Evolutionary conservation across 2,113 vertebrate genomes (phyloP).

Genomic region (Aphelocoma coerulescens): DNA sequence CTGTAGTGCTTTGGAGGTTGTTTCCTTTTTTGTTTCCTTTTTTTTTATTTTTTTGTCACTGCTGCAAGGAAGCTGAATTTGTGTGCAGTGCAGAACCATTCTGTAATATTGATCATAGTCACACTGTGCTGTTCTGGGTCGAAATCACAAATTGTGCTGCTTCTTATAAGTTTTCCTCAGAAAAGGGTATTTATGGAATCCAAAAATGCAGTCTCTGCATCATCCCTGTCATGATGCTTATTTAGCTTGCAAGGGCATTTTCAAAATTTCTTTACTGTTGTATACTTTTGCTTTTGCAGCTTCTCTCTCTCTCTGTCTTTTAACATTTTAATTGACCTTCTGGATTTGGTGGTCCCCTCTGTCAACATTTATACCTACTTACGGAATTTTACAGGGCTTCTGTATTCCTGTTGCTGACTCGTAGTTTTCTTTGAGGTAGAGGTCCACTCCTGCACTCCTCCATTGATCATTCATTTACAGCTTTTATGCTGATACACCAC

Average conservation of each 20-base stretch:
- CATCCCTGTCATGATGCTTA: neutral
- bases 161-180: neutral
- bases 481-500: neutral
- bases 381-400: neutral
- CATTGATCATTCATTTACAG: neutral
- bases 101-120: neutral
- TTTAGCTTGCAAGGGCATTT: neutral
- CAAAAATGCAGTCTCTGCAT: constrained; percentile 23
- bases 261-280: neutral
- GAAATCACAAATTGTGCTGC: neutral
- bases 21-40: neutral
- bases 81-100: neutral
- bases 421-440: neutral
- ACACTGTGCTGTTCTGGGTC: neutral
- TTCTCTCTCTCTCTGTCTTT: neutral
- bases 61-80: neutral
- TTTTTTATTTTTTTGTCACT: neutral
- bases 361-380: neutral
- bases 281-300: constrained; percentile 7
- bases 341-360: neutral
- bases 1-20: neutral
- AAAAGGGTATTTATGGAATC: constrained; percentile 31
- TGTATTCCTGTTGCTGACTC: neutral
- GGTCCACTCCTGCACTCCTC: neutral
- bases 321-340: constrained; percentile 3